phyloP scores from a whole-genome alignment of 2,888 invertebrate species.

The Germaria angustata region DNA sequence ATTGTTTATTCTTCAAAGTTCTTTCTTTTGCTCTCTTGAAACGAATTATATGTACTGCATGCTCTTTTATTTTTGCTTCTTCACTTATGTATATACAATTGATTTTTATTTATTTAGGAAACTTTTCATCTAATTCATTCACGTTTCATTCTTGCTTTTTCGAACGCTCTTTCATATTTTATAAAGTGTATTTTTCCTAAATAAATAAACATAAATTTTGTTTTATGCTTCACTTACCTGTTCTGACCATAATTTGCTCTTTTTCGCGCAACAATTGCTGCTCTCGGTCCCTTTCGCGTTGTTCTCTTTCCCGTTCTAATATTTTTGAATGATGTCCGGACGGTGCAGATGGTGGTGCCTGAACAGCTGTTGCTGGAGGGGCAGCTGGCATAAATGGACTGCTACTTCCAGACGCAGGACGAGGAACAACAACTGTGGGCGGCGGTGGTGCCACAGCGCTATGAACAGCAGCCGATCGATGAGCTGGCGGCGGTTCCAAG shows the following conservation, averaged over 20 bases:
- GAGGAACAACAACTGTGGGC: constrained; percentile 68
- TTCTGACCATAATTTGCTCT: constrained; percentile 70
- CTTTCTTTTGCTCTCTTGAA: too few relatives aligned
- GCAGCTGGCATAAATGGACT: constrained; percentile 73
- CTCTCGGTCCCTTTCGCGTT: constrained; percentile 72
- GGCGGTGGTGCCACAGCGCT: constrained; percentile 78
- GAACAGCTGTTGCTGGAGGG: constrained; percentile 63
- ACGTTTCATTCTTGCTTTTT: too few relatives aligned
- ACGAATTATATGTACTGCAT: too few relatives aligned
- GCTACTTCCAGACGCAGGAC: constrained; percentile 61
- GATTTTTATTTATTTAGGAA: too few relatives aligned
- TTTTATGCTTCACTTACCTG: constrained; percentile 73
- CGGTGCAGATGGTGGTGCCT: constrained; percentile 51
- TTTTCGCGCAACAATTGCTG: constrained; percentile 66
- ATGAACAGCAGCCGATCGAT: constrained; percentile 78
- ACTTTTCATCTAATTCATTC: too few relatives aligned
- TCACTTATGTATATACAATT: too few relatives aligned
- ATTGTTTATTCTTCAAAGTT: too few relatives aligned
- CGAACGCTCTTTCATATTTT: too few relatives aligned
- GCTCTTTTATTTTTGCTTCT: too few relatives aligned
- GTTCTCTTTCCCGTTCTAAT: constrained; percentile 77
- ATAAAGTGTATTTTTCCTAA: too few relatives aligned
- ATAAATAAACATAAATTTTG: too few relatives aligned
- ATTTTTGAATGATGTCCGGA: constrained; percentile 75
- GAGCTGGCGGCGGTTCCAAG: constrained; percentile 83